phyloP scores from a whole-genome alignment of 2,113 vertebrate genomes.

The Neolamprologus sp. region DNA sequence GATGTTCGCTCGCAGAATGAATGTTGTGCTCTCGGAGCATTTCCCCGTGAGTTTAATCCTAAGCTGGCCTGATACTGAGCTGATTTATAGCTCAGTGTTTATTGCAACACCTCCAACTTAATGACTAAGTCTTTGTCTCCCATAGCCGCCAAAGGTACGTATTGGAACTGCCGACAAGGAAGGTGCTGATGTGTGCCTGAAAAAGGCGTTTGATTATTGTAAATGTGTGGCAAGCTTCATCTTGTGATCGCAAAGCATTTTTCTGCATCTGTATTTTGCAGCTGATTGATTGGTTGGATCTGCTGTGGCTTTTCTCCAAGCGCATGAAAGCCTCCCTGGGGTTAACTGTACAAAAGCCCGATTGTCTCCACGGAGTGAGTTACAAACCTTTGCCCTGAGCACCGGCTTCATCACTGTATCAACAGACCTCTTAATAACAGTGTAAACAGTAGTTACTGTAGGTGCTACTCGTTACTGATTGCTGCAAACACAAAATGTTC shows the following conservation, averaged over 20 bases:
- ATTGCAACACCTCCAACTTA: slow-evolving; percentile 18
- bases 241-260: slow-evolving; percentile 46
- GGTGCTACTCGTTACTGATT: slow-evolving; percentile 2
- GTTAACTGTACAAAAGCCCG: slow-evolving; percentile 54
- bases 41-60: neutral
- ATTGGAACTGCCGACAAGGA: neutral
- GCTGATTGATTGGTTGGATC: slow-evolving; percentile 43
- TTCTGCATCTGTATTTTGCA: slow-evolving; percentile 13
- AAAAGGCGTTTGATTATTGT: slow-evolving; percentile 21
- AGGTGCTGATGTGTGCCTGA: slow-evolving; percentile 8
- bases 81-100: slow-evolving; percentile 32
- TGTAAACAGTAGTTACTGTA: slow-evolving; percentile 15
- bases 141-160: slow-evolving; percentile 3
- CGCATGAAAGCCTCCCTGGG: slow-evolving; percentile 29
- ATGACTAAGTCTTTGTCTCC: slow-evolving; percentile 37
- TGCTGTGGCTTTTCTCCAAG: slow-evolving; percentile 38
- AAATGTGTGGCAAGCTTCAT: slow-evolving; percentile 46
- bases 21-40: neutral
- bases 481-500: slow-evolving; percentile 1
- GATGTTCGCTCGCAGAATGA: neutral
- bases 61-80: neutral
- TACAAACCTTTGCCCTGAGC: slow-evolving; percentile 25
- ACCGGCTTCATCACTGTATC: slow-evolving; percentile 7
- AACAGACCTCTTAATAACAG: slow-evolving; percentile 23
- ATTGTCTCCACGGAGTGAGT: slow-evolving; percentile 43